A percentile compares a stretch with the other conserved stretches of the same genome.
These are phyloP conservation scores for Clamator glandarius DNA, from an alignment of 2,797 vertebrate genomes.

Conservation along the genomic window DNA sequence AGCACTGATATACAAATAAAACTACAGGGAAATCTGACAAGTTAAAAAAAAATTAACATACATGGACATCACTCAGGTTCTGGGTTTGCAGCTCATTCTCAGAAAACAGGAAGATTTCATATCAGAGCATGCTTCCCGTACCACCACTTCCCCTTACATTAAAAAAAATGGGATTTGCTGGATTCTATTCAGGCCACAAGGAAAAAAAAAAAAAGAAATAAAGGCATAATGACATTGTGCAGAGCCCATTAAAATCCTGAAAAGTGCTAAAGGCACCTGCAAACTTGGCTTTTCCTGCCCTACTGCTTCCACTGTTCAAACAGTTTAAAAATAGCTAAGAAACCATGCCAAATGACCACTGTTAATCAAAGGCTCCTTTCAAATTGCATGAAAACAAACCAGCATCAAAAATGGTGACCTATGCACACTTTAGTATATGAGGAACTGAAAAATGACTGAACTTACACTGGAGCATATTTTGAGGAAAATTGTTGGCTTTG, in stretches of 20 bases:
- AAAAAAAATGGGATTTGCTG: not conserved
- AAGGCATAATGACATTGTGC: not conserved
- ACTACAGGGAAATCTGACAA: not conserved
- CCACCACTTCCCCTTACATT: not conserved
- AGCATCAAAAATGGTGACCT: not conserved
- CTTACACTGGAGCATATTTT: not conserved
- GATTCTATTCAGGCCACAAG: not conserved
- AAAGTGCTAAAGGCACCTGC: slow-evolving; percentile 5
- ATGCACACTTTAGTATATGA: not conserved
- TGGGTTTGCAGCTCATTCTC: not conserved
- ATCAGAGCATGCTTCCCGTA: not conserved
- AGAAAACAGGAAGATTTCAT: not conserved
- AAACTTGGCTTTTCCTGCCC: not conserved
- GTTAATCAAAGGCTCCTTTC: slow-evolving; percentile 39
- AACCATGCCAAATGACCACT: not conserved
- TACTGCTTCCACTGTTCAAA: not conserved
- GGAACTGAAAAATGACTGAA: not conserved
- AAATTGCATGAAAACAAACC: slow-evolving; percentile 37
- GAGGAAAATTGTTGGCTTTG: not conserved
- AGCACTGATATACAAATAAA: not conserved
- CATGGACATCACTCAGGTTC: fast-evolving
- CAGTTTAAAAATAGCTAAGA: slow-evolving; percentile 2
- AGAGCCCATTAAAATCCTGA: not conserved
- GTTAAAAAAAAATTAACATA: not conserved
- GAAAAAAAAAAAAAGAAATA: not conserved